These are phyloP conservation scores for Theocolax elegans DNA, from an alignment of 1,140 invertebrate species.

Conservation along the genomic window DNA sequence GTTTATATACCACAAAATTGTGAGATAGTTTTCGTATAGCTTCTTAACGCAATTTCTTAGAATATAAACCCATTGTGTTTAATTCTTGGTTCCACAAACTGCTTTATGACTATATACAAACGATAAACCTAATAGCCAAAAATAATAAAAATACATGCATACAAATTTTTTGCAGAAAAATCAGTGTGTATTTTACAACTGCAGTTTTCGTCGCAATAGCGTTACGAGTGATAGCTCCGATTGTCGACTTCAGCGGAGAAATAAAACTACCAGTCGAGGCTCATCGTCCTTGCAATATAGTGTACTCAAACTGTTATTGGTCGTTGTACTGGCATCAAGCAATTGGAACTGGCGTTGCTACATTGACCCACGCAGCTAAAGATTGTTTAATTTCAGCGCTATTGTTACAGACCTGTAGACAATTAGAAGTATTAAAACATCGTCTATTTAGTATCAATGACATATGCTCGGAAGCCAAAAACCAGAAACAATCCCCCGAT, in stretches of 20 bases:
- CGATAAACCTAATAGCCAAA: no score
- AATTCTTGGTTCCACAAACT: no score
- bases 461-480: not conserved
- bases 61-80: no score
- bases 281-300: conserved; percentile 22
- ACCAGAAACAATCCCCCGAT: not conserved
- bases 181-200: conserved; percentile 40
- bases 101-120: no score
- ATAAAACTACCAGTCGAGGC: conserved; percentile 21
- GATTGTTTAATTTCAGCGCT: conserved; percentile 33
- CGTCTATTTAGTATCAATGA: not conserved
- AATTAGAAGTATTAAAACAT: conserved; percentile 27
- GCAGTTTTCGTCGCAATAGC: conserved; percentile 33
- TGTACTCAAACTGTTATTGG: conserved; percentile 18
- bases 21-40: no score
- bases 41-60: no score
- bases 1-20: no score
- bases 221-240: conserved; percentile 16
- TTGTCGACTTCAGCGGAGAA: conserved; percentile 13
- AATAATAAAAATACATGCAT: no score
- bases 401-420: conserved; percentile 23
- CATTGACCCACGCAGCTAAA: conserved; percentile 27
- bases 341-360: conserved; percentile 26
- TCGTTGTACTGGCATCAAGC: conserved; percentile 28
- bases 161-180: no score